These are phyloP conservation scores for Oxyteleia sp. DNA, from an alignment of 2,888 invertebrate species.

Conservation along the genomic window DNA sequence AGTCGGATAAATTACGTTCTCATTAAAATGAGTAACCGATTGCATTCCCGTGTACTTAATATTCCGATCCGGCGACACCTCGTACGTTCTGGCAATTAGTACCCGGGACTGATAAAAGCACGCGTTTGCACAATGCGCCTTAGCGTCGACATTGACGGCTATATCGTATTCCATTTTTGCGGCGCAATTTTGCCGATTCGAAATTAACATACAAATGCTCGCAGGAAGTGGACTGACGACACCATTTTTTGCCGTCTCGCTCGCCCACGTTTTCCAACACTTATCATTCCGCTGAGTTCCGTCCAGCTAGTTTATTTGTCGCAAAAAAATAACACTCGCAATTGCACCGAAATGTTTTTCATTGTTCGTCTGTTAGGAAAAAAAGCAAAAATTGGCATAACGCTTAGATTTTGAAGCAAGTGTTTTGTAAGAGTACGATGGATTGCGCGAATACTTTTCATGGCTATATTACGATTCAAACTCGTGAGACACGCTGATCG, in stretches of 20 bases:
- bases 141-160: constrained; percentile 5
- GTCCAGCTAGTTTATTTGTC: constrained; percentile 20
- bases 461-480: constrained; percentile 19
- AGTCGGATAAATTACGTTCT: constrained; percentile 60
- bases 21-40: constrained; percentile 57
- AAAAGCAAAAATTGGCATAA: too few relatives aligned
- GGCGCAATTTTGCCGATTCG: constrained; percentile 21
- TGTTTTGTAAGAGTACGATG: constrained; percentile 41
- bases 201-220: constrained; percentile 52
- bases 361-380: too few relatives aligned
- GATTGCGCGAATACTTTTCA: constrained; percentile 23
- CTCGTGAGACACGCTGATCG: too few relatives aligned
- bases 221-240: constrained; percentile 54
- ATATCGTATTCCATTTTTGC: constrained; percentile 21
- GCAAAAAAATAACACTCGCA: background rate
- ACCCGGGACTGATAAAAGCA: constrained; percentile 44
- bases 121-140: constrained; percentile 46
- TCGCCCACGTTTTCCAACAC: constrained; percentile 44
- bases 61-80: constrained; percentile 24
- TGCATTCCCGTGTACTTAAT: constrained; percentile 21
- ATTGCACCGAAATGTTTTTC: background rate
- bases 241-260: constrained; percentile 44
- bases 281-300: constrained; percentile 49
- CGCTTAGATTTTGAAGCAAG: constrained; percentile 2
- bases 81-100: constrained; percentile 53